Conservation (phyloP, 2,797 vertebrate species). For the Ispidina picta region DNA sequence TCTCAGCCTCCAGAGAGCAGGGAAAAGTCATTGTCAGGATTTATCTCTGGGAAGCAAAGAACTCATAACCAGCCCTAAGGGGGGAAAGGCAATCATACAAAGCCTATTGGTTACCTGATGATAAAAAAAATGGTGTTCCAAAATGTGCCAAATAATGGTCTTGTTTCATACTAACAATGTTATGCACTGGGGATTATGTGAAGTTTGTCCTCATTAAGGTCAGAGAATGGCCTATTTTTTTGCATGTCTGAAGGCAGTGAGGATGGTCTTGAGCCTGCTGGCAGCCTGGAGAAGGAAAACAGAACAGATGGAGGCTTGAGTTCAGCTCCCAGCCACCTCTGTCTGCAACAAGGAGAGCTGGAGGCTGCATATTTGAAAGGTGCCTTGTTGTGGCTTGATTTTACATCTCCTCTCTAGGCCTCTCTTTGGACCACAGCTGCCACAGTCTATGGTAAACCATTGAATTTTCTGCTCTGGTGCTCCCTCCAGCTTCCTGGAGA, state of each 20-base stretch:
- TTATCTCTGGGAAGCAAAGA: conserved; percentile 60
- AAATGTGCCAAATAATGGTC: conserved; percentile 53
- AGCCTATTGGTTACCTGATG: conserved; percentile 47
- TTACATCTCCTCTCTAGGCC: background rate
- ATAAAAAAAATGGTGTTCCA: conserved; percentile 33
- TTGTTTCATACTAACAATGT: conserved; percentile 48
- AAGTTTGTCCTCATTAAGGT: conserved; percentile 65
- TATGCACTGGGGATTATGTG: conserved; percentile 46
- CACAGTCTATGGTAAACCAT: background rate
- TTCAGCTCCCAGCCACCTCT: background rate
- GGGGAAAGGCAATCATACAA: conserved; percentile 30
- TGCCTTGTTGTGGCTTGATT: background rate
- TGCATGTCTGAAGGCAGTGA: conserved; percentile 32
- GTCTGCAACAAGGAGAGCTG: background rate
- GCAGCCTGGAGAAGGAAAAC: conserved; percentile 21
- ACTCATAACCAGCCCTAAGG: conserved; percentile 42
- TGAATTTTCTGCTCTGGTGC: background rate
- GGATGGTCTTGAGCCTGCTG: background rate
- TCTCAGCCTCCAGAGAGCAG: conserved; percentile 43
- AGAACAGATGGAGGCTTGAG: background rate
- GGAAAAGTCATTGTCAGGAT: conserved; percentile 59
- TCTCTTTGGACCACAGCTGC: background rate
- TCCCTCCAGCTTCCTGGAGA: background rate
- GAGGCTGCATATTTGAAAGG: background rate
- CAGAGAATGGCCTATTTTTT: conserved; percentile 53